Percentiles rank a stretch among this genome's conserved stretches.
These are phyloP conservation scores for Acholoe squamosa DNA, from an alignment of 2,888 invertebrate species.

Conservation along the genomic window DNA sequence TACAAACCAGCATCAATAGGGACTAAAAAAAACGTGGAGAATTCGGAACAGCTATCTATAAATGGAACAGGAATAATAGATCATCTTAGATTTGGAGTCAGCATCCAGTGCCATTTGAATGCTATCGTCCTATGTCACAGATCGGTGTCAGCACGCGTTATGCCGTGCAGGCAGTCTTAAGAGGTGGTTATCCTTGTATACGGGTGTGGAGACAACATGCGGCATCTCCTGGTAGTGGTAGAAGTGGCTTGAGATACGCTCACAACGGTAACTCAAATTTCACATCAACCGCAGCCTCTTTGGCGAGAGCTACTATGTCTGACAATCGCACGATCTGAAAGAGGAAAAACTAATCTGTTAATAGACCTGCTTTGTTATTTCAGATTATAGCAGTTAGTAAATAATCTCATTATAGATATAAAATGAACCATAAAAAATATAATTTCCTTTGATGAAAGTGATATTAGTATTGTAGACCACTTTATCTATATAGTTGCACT, in stretches of 20 bases:
- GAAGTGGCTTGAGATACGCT: neutral
- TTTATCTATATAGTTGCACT: no score
- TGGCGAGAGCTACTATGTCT: slow-evolving; percentile 90
- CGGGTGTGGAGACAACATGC: neutral
- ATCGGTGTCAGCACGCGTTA: no score
- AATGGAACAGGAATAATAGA: neutral
- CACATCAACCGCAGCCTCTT: slow-evolving; percentile 90
- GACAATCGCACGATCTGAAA: slow-evolving; percentile 88
- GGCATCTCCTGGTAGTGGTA: neutral
- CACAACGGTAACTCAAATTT: slow-evolving; percentile 91
- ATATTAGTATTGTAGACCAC: no score
- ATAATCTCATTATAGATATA: no score
- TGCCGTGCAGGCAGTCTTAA: neutral
- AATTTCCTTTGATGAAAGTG: no score
- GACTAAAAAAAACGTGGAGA: neutral
- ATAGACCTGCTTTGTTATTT: neutral
- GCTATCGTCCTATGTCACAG: neutral
- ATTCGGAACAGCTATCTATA: neutral
- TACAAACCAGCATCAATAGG: neutral
- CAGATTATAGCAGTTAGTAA: neutral
- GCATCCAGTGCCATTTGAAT: neutral
- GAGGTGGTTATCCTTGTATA: neutral
- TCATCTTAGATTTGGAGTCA: neutral
- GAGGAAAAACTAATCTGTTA: no score
- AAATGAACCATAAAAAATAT: no score